Base-by-base conservation (phyloP, 2,797 vertebrate genomes). In the Epinephelus malabaricus region DNA sequence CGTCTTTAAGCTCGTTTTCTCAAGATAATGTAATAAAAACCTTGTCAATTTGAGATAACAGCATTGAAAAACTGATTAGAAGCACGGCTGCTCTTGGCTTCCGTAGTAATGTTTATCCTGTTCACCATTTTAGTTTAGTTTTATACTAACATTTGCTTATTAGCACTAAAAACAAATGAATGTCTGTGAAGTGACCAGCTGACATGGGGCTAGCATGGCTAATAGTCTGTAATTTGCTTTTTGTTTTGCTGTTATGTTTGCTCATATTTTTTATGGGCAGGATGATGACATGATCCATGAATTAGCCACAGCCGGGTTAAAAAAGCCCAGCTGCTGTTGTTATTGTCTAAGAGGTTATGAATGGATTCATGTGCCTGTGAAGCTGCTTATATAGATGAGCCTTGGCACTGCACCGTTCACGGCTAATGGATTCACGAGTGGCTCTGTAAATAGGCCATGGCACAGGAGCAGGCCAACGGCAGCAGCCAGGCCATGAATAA, bases 391-490 rank as follows among this genome's bases (percentile, higher is more conserved):
- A 58, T 67, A 70, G 87, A 87, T 54, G 85, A 86, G 78, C 80
- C 70, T 61, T 49, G 69, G 81, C 76, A 62, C 77, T 49, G 56
- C 45, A 53, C 66, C 46, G 68, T 82, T 86, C 76, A 76, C 40
- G 8, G 76, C 86, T 88, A 89, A 92, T 91, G 84, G 87, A 92
- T 90, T 91, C 87, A 88, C 21, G 69, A 85, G 85, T 76, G 78
- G 55, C 68, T 87, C 85, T 62, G 86, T 89, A 91, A 92, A 90
- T 91, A 90, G 92, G 87, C 83, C 88, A 87, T 73, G 84, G 89
- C 86, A 87, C 77, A 86, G 34, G 78, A 83, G 76, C 88, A 69
- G 76, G 81, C 82, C 90, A 54, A 49, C 49, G 59, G 87, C 85
- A 56, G 87, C 87, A 77, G 89, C 83, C 68, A 81, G 77, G 14